Evolutionary conservation across 2,797 vertebrate genomes (phyloP), one percentile per base, ranked within the genome.

Genomic region (Halcyon leucocephala): DNA sequence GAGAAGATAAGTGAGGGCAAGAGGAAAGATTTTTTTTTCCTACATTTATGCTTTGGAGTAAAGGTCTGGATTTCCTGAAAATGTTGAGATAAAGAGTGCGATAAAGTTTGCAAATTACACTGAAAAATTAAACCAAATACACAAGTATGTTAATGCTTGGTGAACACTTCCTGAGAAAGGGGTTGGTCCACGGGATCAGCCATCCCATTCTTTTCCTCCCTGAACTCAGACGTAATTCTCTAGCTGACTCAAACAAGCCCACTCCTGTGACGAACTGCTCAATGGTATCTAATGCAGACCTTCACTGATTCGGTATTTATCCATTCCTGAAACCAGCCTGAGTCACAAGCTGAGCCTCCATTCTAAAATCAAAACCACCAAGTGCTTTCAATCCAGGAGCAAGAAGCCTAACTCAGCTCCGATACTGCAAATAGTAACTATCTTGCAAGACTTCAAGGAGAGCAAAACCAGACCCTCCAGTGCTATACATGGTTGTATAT

Each of bases 61-160:
- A 82, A 88, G 49, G 49, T 12, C 14, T 82, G 26, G 37, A 67
- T 94, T 91, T 83, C 70, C 74, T 94, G 55, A 65, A 92, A 95
- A n/a, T 1, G 8, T 26, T 82, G 78, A 84, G 55, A 77, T 58
- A 89, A 61, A 3, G 55, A 89, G 33, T 73, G 49, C 69, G 55
- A 55, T 42, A 62, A 92, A 89, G 28, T 58, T 84, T 70, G 49
- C n/a, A 89, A 79, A 92, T 81, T 78, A 48, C 70, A 74, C 52
- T 44, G 83, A 69, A 61, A 82, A 92, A 79, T 29, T 26, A 78
- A 82, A 70, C 46, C 12, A 69, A 84, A 37, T 29, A 49, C 57
- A 48, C 22, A 41, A 48, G 35, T 37, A 33, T 51, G 54, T 77
- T 69, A 41, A 70, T 44, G 29, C 26, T 61, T 69, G 33, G 31